Evolutionary conservation across 2,113 vertebrate genomes (phyloP).

Genomic region (Nymphicus hollandicus): DNA sequence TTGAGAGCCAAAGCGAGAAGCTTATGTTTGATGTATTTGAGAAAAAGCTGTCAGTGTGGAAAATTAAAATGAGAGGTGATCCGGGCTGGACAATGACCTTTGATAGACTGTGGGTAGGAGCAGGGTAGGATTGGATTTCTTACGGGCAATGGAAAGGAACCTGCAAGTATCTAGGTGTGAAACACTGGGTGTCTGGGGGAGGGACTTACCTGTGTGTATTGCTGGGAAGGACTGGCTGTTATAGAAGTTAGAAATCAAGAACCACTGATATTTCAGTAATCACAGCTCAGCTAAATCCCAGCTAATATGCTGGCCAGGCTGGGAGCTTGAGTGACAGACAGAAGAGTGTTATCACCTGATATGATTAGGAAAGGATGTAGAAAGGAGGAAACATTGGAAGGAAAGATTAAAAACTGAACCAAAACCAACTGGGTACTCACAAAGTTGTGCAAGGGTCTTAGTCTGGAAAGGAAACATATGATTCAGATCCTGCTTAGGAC

Average conservation of each 20-base stretch:
- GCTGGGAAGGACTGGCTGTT: neutral
- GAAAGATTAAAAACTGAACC: neutral
- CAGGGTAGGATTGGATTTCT: neutral
- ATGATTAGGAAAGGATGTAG: neutral
- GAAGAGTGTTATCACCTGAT: neutral
- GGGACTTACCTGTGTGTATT: neutral
- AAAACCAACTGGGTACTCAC: neutral
- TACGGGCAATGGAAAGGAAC: neutral
- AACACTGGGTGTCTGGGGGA: neutral
- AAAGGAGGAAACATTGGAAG: neutral
- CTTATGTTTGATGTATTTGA: neutral
- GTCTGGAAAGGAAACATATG: neutral
- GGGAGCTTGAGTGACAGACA: neutral
- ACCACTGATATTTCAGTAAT: neutral
- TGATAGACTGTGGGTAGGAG: rapidly evolving
- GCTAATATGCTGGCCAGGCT: neutral
- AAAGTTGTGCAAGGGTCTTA: neutral
- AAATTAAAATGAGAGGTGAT: neutral
- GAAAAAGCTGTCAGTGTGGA: neutral
- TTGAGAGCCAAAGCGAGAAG: neutral
- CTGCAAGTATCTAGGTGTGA: neutral
- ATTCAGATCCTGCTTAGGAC: neutral
- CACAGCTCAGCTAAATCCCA: neutral
- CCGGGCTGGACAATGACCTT: neutral
- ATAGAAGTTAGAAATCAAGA: neutral